Evolutionary conservation across 2,797 vertebrate genomes (phyloP).

Genomic region (Sebastes cheni): DNA sequence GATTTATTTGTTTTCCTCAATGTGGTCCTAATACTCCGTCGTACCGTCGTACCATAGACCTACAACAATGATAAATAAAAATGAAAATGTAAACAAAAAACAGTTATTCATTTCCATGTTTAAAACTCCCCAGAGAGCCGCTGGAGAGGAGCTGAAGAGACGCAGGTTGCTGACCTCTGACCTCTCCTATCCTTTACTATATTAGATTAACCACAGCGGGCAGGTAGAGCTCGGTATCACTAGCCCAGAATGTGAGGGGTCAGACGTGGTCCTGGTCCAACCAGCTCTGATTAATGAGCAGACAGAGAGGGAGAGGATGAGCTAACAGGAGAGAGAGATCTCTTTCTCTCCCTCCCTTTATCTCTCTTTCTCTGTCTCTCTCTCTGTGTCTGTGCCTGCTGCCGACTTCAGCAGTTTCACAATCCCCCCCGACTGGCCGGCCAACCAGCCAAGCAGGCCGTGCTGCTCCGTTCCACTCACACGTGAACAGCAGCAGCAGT

Average conservation of each 20-base stretch:
- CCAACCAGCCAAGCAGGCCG: constrained; percentile 65
- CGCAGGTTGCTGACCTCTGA: too few species aligned
- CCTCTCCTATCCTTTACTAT: constrained; percentile 66
- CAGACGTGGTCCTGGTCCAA: constrained; percentile 46
- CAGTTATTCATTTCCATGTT: too few species aligned
- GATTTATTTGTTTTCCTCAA: too few species aligned
- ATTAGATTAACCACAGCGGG: constrained; percentile 79
- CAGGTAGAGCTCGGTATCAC: constrained; percentile 80
- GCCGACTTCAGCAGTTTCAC: constrained; percentile 87
- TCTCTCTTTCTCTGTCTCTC: constrained; percentile 53
- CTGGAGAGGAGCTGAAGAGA: too few species aligned
- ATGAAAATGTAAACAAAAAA: too few species aligned
- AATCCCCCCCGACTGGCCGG: constrained; percentile 76
- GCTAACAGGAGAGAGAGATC: constrained; percentile 77
- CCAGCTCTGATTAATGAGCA: constrained; percentile 71
- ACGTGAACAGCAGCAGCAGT: constrained; percentile 70
- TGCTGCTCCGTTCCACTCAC: constrained; percentile 73
- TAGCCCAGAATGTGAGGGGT: constrained; percentile 77
- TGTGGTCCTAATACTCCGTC: too few species aligned
- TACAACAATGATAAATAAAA: too few species aligned
- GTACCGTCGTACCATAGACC: too few species aligned
- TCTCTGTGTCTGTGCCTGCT: constrained; percentile 71
- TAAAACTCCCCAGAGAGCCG: too few species aligned
- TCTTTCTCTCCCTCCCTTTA: constrained; percentile 38
- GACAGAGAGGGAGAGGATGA: constrained; percentile 47